Evolutionary conservation across 2,888 invertebrate species (phyloP).

Genomic region (Ophioninae sp.): DNA sequence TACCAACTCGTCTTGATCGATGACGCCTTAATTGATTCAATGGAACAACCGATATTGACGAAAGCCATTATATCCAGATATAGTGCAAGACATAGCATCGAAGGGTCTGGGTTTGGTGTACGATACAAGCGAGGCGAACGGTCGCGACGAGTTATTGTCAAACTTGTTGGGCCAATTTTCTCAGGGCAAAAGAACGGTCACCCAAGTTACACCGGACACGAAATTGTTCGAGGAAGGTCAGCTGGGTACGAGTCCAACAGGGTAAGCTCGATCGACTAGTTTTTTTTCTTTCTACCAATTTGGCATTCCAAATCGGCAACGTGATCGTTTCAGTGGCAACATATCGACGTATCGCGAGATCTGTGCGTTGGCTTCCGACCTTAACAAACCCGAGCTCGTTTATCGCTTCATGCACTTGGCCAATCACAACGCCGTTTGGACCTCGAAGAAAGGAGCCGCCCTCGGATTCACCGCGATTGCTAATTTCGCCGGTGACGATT

Average conservation of each 20-base stretch:
- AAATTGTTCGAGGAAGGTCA: slow-evolving; percentile 94
- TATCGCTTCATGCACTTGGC: slow-evolving; percentile 98
- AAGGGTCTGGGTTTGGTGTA: slow-evolving; percentile 95
- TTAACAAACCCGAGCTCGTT: slow-evolving; percentile 96
- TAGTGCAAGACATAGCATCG: slow-evolving; percentile 96
- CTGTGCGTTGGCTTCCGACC: slow-evolving; percentile 95
- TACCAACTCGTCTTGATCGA: no score
- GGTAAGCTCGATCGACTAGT: slow-evolving; percentile 82
- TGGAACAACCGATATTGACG: not conserved
- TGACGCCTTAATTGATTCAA: not conserved
- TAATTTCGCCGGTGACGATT: slow-evolving; percentile 90
- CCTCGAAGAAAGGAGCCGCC: slow-evolving; percentile 96
- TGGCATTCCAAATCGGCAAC: not conserved
- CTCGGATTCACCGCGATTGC: slow-evolving; percentile 96
- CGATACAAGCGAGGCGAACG: slow-evolving; percentile 88
- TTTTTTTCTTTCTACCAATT: not conserved
- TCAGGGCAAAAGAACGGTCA: slow-evolving; percentile 88
- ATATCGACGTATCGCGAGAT: slow-evolving; percentile 97
- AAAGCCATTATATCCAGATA: slow-evolving; percentile 83
- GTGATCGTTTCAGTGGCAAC: slow-evolving; percentile 85
- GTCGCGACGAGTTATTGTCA: slow-evolving; percentile 88
- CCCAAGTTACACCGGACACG: slow-evolving; percentile 90
- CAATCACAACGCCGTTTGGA: slow-evolving; percentile 97
- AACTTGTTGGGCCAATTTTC: slow-evolving; percentile 92
- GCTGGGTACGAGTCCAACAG: slow-evolving; percentile 92